Percentiles rank a stretch among this genome's conserved stretches.
Conservation (phyloP, 2,113 vertebrate genomes). For the Coracopsis vasa region DNA sequence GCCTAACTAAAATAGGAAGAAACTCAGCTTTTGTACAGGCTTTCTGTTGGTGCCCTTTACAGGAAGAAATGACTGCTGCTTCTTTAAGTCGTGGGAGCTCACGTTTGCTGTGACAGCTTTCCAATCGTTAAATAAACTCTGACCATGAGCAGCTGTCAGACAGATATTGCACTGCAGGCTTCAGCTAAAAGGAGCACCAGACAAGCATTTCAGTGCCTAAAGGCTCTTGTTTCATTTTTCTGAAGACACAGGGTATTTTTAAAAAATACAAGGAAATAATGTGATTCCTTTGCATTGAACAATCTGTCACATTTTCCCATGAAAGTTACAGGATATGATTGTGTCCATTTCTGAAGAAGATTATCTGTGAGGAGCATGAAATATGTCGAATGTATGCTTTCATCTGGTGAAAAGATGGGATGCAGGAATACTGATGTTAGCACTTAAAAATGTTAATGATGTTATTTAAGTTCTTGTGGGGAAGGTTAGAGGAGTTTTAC, state of each 20-base stretch:
- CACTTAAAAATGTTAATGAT: background rate
- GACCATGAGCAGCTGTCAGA: conserved; percentile 57
- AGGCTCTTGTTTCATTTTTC: background rate
- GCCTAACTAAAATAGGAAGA: background rate
- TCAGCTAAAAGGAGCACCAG: background rate
- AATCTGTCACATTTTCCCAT: background rate
- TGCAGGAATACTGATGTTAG: background rate
- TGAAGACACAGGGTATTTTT: background rate
- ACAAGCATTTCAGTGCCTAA: background rate
- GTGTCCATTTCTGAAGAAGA: background rate
- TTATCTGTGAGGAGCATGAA: background rate
- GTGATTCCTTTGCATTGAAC: background rate
- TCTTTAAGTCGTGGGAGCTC: conserved; percentile 56
- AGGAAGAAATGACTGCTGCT: conserved; percentile 6
- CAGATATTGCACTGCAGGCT: conserved; percentile 23
- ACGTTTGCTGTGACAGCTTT: conserved; percentile 50
- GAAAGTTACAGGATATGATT: background rate
- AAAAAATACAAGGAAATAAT: background rate
- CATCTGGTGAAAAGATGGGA: background rate
- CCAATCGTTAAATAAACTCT: conserved; percentile 65
- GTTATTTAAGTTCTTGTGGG: background rate
- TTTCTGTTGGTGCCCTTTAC: background rate
- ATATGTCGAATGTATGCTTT: background rate
- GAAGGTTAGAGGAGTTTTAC: background rate
- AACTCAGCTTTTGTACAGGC: background rate